Conservation (phyloP, 2,113 vertebrate species). For the Phylloscopus whistleri region DNA sequence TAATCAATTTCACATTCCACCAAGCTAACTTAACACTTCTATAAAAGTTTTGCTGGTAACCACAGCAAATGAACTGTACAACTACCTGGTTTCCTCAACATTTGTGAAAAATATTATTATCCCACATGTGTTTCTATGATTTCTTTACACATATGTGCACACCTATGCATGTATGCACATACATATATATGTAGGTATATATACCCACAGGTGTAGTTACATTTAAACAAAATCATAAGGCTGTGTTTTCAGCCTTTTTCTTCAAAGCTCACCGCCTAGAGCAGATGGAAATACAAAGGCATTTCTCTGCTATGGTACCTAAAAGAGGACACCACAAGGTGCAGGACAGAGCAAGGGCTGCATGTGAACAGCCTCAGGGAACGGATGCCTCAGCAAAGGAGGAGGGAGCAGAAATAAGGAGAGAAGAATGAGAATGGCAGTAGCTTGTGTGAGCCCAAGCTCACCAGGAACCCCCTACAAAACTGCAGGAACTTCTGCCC, state of each 20-base stretch:
- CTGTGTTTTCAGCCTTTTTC: neutral
- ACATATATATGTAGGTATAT: accelerated
- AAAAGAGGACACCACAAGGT: neutral
- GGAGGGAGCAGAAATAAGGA: neutral
- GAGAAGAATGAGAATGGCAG: neutral
- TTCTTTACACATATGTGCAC: too few relatives aligned
- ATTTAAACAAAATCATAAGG: neutral
- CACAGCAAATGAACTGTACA: neutral
- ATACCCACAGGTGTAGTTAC: neutral
- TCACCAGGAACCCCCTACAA: neutral
- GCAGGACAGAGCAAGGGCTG: neutral
- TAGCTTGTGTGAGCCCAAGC: neutral
- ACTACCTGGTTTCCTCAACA: neutral
- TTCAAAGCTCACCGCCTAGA: neutral
- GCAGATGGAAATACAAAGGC: neutral
- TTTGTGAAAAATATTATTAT: neutral
- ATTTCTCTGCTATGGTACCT: neutral
- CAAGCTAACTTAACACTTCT: neutral
- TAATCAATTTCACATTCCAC: neutral
- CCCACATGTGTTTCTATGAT: neutral
- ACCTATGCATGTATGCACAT: neutral
- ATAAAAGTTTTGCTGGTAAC: neutral
- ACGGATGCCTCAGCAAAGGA: neutral
- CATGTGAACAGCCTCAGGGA: neutral
- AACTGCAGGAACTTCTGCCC: neutral